Evolutionary conservation across 1,140 invertebrate genomes (phyloP), one percentile per base, ranked within the genome.

Genomic region (Neodiprion lecontei): DNA sequence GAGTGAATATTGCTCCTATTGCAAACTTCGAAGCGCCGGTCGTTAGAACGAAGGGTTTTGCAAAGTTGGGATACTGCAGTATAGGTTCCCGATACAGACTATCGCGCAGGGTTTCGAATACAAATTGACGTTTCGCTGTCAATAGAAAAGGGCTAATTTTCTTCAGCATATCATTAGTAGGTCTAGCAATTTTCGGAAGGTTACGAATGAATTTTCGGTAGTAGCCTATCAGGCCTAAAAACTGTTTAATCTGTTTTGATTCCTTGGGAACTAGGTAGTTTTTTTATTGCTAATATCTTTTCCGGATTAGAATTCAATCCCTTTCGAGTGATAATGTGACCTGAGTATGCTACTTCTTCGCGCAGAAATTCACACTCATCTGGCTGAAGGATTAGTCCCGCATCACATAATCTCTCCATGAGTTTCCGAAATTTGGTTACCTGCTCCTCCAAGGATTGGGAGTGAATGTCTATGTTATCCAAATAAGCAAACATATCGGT

Each of bases 391-490:
- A 17, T 17, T 17, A 17, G 17, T 17, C 17, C 0, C 17, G 17
- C 17, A 17, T 17, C 17, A 17, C 0, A 17, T 17, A 17, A 17
- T 17, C 0, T 17, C 17, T 17, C 0, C 17, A 17, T 17, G 17
- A 17, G 17, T 17, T 17, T 17, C 17, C 69, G 2, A 8, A 88
- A 21, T 61, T 81, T 76, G 28, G 70, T 49, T 1, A 82, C 61
- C 67, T 87, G 85, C 47, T 83, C 78, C 28, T 87, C 79, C 66
- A 86, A 80, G n/a, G 75, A 80, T 17, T 78, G 69, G 3, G 76
- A 76, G 70, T 78, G 82, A 17, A 88, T 74, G 0, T 89, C 75
- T 0, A 89, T 80, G 72, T 87, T 82, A 61, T 87, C 85, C 49
- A 87, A 48, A 71, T 84, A 87, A 28, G 76, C 78, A 48, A 79